These are phyloP conservation scores for Paraplagusia blochii DNA, from an alignment of 2,113 vertebrate genomes.

Conservation along the genomic window DNA sequence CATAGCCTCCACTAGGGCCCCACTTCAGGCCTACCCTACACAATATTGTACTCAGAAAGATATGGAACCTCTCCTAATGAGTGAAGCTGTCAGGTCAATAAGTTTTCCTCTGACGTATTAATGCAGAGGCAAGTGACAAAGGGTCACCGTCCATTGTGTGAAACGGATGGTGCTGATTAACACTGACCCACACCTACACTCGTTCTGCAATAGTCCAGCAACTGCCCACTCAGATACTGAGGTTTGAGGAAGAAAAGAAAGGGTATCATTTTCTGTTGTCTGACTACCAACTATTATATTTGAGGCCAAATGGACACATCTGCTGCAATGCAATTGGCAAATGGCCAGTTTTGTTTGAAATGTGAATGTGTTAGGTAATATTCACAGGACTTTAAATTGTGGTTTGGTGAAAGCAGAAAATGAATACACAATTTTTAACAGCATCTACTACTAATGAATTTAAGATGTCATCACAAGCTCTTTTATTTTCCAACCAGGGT, in stretches of 20 bases:
- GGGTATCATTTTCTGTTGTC: conserved; percentile 14
- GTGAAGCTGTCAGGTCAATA: conserved; percentile 53
- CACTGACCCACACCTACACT: conserved; percentile 51
- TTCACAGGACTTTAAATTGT: too few species aligned
- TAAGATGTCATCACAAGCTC: too few species aligned
- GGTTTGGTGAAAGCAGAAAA: too few species aligned
- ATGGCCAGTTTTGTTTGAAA: not conserved
- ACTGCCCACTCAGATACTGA: conserved; percentile 47
- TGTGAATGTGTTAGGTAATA: too few species aligned
- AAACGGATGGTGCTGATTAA: conserved; percentile 56
- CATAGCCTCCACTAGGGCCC: too few species aligned
- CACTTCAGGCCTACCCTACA: conserved; percentile 17
- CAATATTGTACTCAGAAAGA: conserved; percentile 51
- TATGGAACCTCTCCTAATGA: conserved; percentile 37
- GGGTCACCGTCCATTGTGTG: conserved; percentile 57
- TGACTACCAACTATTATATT: conserved; percentile 23
- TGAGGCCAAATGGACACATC: conserved; percentile 14
- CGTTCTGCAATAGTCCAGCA: conserved; percentile 21
- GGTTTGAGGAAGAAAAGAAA: conserved; percentile 15
- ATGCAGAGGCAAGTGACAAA: conserved; percentile 37
- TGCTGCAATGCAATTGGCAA: not conserved
- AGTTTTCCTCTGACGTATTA: conserved; percentile 61
- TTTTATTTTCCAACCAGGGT: too few species aligned
- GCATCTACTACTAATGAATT: too few species aligned
- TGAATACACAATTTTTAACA: too few species aligned